phyloP scores from a whole-genome alignment of 2,113 vertebrate species.

The Cettia cetti region DNA sequence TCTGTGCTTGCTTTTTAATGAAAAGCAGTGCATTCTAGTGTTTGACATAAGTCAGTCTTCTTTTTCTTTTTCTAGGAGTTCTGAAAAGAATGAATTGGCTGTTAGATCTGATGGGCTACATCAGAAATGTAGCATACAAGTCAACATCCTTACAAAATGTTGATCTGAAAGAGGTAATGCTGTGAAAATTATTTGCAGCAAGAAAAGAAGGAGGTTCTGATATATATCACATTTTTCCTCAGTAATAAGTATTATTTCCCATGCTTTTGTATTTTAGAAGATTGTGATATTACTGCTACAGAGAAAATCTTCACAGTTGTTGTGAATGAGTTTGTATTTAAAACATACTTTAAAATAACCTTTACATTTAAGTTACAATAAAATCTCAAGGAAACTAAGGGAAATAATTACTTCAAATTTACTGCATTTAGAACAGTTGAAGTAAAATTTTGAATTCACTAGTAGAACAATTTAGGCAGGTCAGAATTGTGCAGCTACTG shows the following conservation, averaged over 20 bases:
- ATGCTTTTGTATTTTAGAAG: neutral
- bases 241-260: neutral
- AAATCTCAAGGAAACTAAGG: neutral
- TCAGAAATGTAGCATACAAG: constrained; percentile 80
- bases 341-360: neutral
- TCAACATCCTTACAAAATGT: constrained; percentile 57
- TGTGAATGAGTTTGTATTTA: neutral
- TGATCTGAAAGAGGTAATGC: constrained; percentile 76
- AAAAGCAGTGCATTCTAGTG: neutral
- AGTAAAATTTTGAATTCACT: neutral
- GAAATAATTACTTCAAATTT: neutral
- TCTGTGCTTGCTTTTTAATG: neutral
- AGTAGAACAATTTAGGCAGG: neutral
- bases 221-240: neutral
- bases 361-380: neutral
- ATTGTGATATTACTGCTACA: neutral
- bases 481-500: neutral
- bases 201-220: neutral
- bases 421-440: neutral
- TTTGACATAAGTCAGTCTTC: neutral
- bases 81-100: constrained; percentile 90
- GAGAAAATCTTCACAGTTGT: neutral
- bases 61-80: constrained; percentile 75
- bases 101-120: constrained; percentile 89
- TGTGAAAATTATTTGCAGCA: neutral